Percentiles rank a stretch among this genome's conserved stretches.
Evolutionary conservation across 2,797 vertebrate genomes (phyloP).

Genomic region (Hephaestus fuliginosus): DNA sequence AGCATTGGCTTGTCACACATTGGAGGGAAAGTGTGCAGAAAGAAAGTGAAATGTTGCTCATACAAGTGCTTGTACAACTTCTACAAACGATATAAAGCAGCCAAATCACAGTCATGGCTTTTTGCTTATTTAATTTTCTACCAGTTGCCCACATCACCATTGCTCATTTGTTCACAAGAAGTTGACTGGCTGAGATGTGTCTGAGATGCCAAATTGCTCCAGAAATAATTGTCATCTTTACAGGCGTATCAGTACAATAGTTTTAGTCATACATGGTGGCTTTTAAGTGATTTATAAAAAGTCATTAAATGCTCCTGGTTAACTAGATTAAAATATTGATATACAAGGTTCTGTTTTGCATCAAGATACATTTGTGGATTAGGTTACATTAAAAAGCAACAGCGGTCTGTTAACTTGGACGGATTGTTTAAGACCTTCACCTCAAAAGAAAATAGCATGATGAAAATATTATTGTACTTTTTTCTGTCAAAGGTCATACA

Average conservation of each 20-base stretch:
- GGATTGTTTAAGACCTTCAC: conserved; percentile 3
- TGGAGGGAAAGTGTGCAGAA: background rate
- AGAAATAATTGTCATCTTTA: background rate
- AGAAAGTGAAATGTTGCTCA: conserved; percentile 9
- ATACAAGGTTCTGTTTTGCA: background rate
- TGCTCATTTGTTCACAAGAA: background rate
- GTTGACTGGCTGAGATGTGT: background rate
- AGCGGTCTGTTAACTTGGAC: conserved; percentile 1
- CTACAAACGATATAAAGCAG: conserved; percentile 15
- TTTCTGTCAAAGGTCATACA: conserved; percentile 32
- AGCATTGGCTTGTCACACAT: background rate
- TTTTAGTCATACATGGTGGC: background rate
- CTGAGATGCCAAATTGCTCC: background rate
- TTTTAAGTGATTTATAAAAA: background rate
- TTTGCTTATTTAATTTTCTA: conserved; percentile 16
- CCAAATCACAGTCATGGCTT: background rate
- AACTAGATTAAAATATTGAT: background rate
- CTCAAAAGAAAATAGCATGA: conserved; percentile 16
- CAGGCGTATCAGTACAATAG: background rate
- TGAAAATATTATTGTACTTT: conserved; percentile 53
- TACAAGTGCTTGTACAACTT: background rate
- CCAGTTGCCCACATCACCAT: background rate
- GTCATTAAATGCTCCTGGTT: background rate
- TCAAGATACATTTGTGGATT: background rate
- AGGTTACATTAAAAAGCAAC: background rate